Evolutionary conservation across 2,113 vertebrate genomes (phyloP), one percentile per base, ranked within the genome.

Genomic region (Oncorhynchus nerka): DNA sequence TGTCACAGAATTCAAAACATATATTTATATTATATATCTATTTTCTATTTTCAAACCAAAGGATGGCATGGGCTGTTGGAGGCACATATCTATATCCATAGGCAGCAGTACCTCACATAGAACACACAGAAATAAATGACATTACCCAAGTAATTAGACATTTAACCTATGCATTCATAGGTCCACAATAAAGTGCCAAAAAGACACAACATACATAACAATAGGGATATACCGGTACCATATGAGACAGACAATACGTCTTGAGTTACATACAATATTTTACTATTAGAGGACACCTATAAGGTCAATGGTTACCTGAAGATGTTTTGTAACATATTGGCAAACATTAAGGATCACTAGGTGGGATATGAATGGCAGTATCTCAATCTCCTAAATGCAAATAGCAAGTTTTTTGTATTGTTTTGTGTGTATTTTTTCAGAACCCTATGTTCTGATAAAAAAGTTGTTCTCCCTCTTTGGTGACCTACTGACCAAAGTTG

Each of bases 271-370:
- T 87, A 89, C 83, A 90, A 93, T 95, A 91, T 90, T 91, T 89
- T 94, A 93, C 91, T 87, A 92, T 93, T 91, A 92, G 92, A 95
- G 93, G 93, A 91, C 92, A 95, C 93, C 95, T 95, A 89, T 96
- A 97, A 98, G 96, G 97, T 96, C 95, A 97, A 95, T 93, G 94
- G 95, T 94, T 94, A 95, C 95, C 96, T 96, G 96, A 95, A 96
- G 92, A 95, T 95, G 95, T 93, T 89, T 90, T 94, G 91, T 94
- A 92, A 94, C 88, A 81, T 86, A 87, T 92, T 84, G 91, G 92
- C 92, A 94, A 95, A 95, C 91, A 92, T 93, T 91, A 90, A 93
- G 88, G 90, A 90, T 86, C 92, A 93, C 93, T 94, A 93, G 73
- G 90, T 93, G 89, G 82, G 81, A 80, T 73, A 92, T 93, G 92